Evolutionary conservation across 1,140 invertebrate genomes (phyloP).

Genomic region (Drosophila watanabei): DNA sequence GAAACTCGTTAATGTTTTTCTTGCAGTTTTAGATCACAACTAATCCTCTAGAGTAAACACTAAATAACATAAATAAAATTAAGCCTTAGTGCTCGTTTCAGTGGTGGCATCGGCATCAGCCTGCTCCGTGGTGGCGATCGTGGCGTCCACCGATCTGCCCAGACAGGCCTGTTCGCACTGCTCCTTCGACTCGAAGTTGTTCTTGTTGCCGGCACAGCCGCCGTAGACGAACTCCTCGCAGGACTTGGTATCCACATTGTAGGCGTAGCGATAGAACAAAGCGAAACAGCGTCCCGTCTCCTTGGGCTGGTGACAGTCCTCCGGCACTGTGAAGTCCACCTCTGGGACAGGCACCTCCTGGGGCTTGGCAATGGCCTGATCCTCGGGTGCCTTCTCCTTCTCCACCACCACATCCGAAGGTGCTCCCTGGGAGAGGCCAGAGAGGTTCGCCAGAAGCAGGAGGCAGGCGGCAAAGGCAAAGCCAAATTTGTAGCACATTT

Average conservation of each 20-base stretch:
- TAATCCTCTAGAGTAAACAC: conserved; percentile 33
- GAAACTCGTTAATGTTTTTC: too few species aligned
- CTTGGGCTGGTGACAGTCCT: conserved; percentile 90
- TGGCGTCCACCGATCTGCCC: conserved; percentile 16
- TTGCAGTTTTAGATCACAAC: background rate
- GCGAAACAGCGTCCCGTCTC: conserved; percentile 93
- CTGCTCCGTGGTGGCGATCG: conserved; percentile 33
- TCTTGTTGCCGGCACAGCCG: conserved; percentile 95
- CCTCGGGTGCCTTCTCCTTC: conserved; percentile 51
- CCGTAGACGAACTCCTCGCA: conserved; percentile 94
- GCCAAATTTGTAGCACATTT: conserved; percentile 59
- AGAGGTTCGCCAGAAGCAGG: conserved; percentile 14
- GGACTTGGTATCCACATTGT: conserved; percentile 88
- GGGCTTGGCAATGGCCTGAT: background rate
- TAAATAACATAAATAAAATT: conserved; percentile 1
- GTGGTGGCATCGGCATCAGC: conserved; percentile 18
- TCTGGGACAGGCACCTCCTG: background rate
- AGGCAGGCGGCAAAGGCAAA: conserved; percentile 30
- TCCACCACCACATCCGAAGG: conserved; percentile 61
- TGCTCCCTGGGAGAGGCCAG: conserved; percentile 17
- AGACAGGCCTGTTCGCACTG: conserved; percentile 91
- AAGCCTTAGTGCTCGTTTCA: conserved; percentile 26
- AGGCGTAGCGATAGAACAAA: conserved; percentile 93
- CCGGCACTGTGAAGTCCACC: conserved; percentile 36
- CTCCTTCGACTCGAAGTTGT: conserved; percentile 92